Percentiles rank a stretch among this genome's conserved stretches.
These are phyloP conservation scores for Ctenoplectra terminalis DNA, from an alignment of 1,140 invertebrate species.

Conservation along the genomic window DNA sequence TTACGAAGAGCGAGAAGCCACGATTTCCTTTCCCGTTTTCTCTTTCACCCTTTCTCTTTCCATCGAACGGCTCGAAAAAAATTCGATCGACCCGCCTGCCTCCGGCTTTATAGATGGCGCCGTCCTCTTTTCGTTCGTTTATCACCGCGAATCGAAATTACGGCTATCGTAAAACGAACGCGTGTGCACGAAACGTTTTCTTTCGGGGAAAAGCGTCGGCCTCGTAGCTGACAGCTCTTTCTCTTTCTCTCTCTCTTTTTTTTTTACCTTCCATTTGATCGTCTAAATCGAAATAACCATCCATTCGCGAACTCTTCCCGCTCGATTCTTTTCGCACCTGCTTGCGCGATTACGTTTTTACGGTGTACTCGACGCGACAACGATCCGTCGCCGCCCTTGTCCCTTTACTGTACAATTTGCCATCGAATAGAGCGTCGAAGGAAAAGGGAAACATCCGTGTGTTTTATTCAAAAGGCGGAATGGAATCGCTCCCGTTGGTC, in stretches of 20 bases:
- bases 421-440: background rate
- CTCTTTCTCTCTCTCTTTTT: background rate
- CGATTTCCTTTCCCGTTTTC: background rate
- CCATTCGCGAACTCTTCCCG: constrained; percentile 18
- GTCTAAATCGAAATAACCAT: constrained; percentile 65
- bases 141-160: constrained; percentile 68
- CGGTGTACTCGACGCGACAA: constrained; percentile 28
- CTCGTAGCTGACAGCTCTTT: constrained; percentile 58
- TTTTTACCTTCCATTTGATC: constrained; percentile 25
- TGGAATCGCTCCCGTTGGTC: background rate
- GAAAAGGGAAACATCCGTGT: background rate
- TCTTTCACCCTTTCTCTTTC: too few relatives aligned
- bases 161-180: constrained; percentile 64
- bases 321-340: constrained; percentile 41
- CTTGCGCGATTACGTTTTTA: constrained; percentile 46
- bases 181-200: constrained; percentile 22
- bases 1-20: constrained; percentile 57
- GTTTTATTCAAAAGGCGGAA: constrained; percentile 40
- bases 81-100: constrained; percentile 57
- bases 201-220: constrained; percentile 30
- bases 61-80: constrained; percentile 25
- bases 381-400: constrained; percentile 23
- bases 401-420: constrained; percentile 1
- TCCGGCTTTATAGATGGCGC: constrained; percentile 58
- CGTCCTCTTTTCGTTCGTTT: constrained; percentile 53